These are phyloP conservation scores for Leucophenga montana DNA, from an alignment of 2,888 invertebrate genomes.

Conservation along the genomic window DNA sequence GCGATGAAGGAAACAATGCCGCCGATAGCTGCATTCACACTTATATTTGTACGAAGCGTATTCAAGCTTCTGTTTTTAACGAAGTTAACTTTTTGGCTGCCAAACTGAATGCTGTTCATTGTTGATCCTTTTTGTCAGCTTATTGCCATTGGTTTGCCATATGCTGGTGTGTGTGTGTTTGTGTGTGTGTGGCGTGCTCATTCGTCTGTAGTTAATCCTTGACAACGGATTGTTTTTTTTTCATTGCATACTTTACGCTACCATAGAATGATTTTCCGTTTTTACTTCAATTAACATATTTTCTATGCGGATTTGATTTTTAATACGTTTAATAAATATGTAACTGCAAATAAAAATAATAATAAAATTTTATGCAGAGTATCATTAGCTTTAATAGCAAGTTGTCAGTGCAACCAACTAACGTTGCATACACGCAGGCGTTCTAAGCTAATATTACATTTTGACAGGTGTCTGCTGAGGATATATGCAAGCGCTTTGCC, in stretches of 20 bases:
- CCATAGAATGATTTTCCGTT: constrained; percentile 31
- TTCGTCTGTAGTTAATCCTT: constrained; percentile 49
- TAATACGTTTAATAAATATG: constrained; percentile 19
- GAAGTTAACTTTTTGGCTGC: background rate
- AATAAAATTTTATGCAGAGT: constrained; percentile 35
- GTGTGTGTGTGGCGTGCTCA: constrained; percentile 34
- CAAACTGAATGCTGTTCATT: constrained; percentile 42
- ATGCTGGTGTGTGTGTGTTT: background rate
- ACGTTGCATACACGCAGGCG: too few relatives aligned
- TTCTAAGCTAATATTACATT: background rate
- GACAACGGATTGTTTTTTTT: constrained; percentile 48
- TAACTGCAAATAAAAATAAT: background rate
- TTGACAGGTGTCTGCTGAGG: background rate
- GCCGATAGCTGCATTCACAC: too few relatives aligned
- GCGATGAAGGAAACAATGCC: too few relatives aligned
- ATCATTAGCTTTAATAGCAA: constrained; percentile 30
- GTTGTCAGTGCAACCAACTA: background rate
- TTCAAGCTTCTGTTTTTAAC: background rate
- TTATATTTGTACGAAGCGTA: background rate
- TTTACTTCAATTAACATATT: constrained; percentile 23
- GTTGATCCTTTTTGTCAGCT: constrained; percentile 45
- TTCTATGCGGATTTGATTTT: constrained; percentile 14
- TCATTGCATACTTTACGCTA: constrained; percentile 33
- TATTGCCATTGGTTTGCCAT: constrained; percentile 51
- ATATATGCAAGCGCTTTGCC: background rate